phyloP scores from a whole-genome alignment of 2,797 vertebrate species.

The Cygnus olor region DNA sequence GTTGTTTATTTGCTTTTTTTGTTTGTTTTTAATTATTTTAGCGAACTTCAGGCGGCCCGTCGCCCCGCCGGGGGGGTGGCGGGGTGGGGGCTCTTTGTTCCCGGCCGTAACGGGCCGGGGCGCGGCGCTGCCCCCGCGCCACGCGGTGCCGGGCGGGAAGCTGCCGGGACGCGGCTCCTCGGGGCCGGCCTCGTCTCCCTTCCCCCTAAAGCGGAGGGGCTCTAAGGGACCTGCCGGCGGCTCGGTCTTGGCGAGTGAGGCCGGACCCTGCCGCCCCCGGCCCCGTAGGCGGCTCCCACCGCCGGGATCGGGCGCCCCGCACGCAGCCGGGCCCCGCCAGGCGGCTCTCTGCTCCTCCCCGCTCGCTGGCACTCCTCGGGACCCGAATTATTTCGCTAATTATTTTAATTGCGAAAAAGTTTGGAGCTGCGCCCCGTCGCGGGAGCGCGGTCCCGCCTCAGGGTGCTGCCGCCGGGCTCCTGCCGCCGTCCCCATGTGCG shows the following conservation, averaged over 20 bases:
- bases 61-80: too few species aligned
- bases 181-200: too few species aligned
- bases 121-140: not conserved
- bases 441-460: not conserved
- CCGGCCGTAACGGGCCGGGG: too few species aligned
- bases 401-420: not conserved
- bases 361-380: not conserved
- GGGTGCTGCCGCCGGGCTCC: not conserved
- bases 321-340: not conserved
- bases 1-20: too few species aligned
- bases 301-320: not conserved
- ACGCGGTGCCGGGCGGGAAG: not conserved
- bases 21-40: too few species aligned
- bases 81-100: not conserved
- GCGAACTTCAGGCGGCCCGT: too few species aligned
- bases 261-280: not conserved
- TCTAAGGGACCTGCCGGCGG: slow-evolving; percentile 18
- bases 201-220: not conserved
- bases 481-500: not conserved
- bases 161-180: not conserved
- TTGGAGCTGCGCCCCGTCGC: not conserved
- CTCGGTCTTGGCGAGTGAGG: not conserved
- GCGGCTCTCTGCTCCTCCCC: not conserved
- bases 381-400: not conserved
- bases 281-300: not conserved